Conservation (phyloP, 2,888 invertebrate genomes). For the Amblyteles armatorius region DNA sequence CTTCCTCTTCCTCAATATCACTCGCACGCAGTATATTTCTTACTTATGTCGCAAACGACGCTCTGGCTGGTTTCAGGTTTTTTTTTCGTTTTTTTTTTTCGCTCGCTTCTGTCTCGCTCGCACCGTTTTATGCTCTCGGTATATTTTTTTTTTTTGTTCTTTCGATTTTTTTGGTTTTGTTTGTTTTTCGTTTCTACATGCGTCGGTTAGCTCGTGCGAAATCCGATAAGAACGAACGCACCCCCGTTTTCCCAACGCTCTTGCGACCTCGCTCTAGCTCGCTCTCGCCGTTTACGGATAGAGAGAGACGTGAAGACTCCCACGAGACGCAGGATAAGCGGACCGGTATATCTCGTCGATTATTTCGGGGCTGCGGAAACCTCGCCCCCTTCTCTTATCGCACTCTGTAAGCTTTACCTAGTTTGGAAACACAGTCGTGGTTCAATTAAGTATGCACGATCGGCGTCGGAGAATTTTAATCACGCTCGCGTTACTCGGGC, state of each 20-base stretch:
- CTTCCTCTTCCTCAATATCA: constrained; percentile 76
- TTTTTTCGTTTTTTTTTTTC: constrained; percentile 36
- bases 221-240: constrained; percentile 46
- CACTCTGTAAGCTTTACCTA: constrained; percentile 84
- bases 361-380: constrained; percentile 46
- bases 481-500: constrained; percentile 54
- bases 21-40: constrained; percentile 73
- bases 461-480: constrained; percentile 66
- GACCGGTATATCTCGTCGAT: constrained; percentile 29
- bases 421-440: constrained; percentile 85
- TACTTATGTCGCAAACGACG: constrained; percentile 70
- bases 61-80: constrained; percentile 68
- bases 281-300: constrained; percentile 55
- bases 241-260: constrained; percentile 40
- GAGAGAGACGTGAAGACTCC: constrained; percentile 72
- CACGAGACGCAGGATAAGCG: constrained; percentile 15
- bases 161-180: constrained; percentile 50
- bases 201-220: constrained; percentile 45
- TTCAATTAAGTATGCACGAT: constrained; percentile 78
- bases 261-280: constrained; percentile 55
- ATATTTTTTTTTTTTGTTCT: constrained; percentile 29
- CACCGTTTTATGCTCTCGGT: constrained; percentile 47
- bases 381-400: constrained; percentile 71
- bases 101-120: constrained; percentile 14
- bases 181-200: constrained; percentile 49